Conservation (phyloP, 2,888 invertebrate genomes). For the Uloborus plumipes region DNA sequence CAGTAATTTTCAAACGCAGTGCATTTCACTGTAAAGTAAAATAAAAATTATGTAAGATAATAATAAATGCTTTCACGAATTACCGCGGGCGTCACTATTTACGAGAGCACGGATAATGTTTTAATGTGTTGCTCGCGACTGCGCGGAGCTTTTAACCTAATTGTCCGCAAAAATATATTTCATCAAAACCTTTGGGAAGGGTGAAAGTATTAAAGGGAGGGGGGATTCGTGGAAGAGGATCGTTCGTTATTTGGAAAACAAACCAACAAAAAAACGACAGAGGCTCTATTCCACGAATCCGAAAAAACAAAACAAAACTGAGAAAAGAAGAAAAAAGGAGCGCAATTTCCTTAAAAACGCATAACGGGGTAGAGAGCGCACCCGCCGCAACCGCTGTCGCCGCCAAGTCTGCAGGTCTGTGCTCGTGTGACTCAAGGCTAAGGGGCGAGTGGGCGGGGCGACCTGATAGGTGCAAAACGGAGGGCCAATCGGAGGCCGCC, state of each 20-base stretch:
- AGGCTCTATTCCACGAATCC: slow-evolving; percentile 29
- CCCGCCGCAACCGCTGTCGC: slow-evolving; percentile 32
- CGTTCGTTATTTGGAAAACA: neutral
- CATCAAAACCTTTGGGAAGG: neutral
- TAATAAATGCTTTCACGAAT: too few species aligned
- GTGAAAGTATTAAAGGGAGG: neutral
- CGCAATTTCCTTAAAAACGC: slow-evolving; percentile 59
- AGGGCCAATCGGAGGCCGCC: slow-evolving; percentile 42
- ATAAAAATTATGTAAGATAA: too few species aligned
- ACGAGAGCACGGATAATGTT: too few species aligned
- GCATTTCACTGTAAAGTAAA: too few species aligned
- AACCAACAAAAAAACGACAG: neutral
- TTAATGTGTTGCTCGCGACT: too few species aligned
- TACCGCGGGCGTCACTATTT: too few species aligned
- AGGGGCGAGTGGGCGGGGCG: slow-evolving; percentile 49
- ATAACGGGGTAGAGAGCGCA: slow-evolving; percentile 23
- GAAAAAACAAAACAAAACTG: slow-evolving; percentile 19
- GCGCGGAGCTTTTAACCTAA: slow-evolving; percentile 13
- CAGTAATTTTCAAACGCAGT: too few species aligned
- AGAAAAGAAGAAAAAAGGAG: slow-evolving; percentile 21
- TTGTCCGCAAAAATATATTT: slow-evolving; percentile 9
- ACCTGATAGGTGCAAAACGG: slow-evolving; percentile 62
- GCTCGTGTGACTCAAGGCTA: slow-evolving; percentile 53
- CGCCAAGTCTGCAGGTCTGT: slow-evolving; percentile 48
- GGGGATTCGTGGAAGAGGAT: neutral